These are phyloP conservation scores for Romanogobio albipinnatus DNA, from an alignment of 2,113 vertebrate species.

Conservation along the genomic window DNA sequence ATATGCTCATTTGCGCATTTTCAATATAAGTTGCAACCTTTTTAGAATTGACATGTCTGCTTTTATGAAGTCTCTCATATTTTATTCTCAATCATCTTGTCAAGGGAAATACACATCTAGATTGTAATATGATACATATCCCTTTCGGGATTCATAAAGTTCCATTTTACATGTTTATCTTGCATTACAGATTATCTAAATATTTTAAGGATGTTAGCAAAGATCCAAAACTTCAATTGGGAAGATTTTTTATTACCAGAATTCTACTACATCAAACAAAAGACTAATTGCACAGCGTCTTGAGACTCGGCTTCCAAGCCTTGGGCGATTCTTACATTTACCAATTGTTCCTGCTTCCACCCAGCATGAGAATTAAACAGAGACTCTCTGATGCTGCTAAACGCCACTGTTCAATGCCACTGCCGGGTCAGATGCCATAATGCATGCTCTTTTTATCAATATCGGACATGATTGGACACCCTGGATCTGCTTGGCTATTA, in stretches of 20 bases:
- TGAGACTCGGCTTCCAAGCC: background rate
- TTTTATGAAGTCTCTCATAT: background rate
- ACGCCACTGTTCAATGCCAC: constrained; percentile 10
- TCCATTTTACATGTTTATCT: constrained; percentile 1
- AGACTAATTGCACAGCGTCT: background rate
- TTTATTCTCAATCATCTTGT: constrained; percentile 5
- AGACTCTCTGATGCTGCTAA: background rate
- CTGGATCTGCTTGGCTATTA: constrained; percentile 37
- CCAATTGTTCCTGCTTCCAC: background rate
- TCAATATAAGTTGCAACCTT: background rate
- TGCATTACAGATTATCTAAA: background rate
- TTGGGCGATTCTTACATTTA: constrained; percentile 7
- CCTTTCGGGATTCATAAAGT: background rate
- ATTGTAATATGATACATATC: background rate
- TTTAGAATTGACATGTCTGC: background rate
- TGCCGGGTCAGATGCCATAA: constrained; percentile 28
- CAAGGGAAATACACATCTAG: background rate
- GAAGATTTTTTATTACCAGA: background rate
- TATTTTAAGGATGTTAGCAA: background rate
- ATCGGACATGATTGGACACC: background rate
- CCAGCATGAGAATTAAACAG: background rate
- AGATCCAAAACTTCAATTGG: background rate
- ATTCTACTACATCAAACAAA: constrained; percentile 15
- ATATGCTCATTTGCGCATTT: no score
- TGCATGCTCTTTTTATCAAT: constrained; percentile 18